These are phyloP conservation scores for Erpobdella octoculata DNA, from an alignment of 2,888 invertebrate species.

Conservation along the genomic window DNA sequence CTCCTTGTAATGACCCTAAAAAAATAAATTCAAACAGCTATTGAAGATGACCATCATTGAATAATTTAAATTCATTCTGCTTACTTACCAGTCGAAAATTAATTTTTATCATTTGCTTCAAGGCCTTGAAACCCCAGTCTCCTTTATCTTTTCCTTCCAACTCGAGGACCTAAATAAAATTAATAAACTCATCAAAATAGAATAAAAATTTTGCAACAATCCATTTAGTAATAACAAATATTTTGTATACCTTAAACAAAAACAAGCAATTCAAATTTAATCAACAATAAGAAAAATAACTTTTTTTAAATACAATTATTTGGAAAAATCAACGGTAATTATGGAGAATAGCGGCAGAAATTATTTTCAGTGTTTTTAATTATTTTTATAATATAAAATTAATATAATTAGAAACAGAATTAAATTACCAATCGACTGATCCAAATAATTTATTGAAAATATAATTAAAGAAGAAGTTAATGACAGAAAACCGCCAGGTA, in stretches of 20 bases:
- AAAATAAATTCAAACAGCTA: not conserved
- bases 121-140: slow-evolving; percentile 98
- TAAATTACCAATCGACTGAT: too few relatives aligned
- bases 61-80: not conserved
- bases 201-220: too few relatives aligned
- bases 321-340: not conserved
- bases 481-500: too few relatives aligned
- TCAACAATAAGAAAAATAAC: not conserved
- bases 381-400: not conserved
- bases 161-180: slow-evolving; percentile 75
- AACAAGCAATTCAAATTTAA: not conserved
- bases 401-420: too few relatives aligned
- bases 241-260: too few relatives aligned
- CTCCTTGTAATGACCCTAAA: slow-evolving; percentile 78
- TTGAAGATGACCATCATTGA: not conserved
- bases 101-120: slow-evolving; percentile 99
- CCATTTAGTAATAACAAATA: too few relatives aligned
- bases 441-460: too few relatives aligned
- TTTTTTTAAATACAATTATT: not conserved
- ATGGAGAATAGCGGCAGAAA: not conserved
- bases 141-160: slow-evolving; percentile 95
- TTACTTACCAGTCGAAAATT: slow-evolving; percentile 81
- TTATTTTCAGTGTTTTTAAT: not conserved
- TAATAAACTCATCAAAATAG: too few relatives aligned
- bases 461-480: too few relatives aligned